These are phyloP conservation scores for Daboia siamensis DNA, from an alignment of 2,113 vertebrate genomes.

Conservation along the genomic window DNA sequence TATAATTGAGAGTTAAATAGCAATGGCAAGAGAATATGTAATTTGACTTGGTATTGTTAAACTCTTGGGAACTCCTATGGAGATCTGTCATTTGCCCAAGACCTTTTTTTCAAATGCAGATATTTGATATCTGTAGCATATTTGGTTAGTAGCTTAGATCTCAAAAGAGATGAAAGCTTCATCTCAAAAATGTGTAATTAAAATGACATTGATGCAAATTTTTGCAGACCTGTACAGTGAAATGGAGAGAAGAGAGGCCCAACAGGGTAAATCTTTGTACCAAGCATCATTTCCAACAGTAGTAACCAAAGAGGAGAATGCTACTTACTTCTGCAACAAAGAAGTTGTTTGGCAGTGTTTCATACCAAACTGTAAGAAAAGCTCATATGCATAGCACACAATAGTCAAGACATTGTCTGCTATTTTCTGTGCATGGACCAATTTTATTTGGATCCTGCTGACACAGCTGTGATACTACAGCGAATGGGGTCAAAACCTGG, in stretches of 20 bases:
- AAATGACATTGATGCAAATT: constrained; percentile 20
- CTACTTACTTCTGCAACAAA: neutral
- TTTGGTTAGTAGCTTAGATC: constrained; percentile 30
- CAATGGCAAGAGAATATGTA: neutral
- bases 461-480: neutral
- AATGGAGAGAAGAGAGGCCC: neutral
- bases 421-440: neutral
- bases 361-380: neutral
- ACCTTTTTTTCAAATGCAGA: constrained; percentile 36
- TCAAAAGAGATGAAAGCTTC: constrained; percentile 24
- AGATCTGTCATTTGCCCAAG: constrained; percentile 19
- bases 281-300: neutral
- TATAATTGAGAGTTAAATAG: neutral
- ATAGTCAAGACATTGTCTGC: neutral
- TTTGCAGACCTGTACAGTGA: neutral
- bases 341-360: neutral
- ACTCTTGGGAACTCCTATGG: neutral
- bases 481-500: neutral
- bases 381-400: neutral
- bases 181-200: constrained; percentile 44
- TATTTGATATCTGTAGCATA: constrained; percentile 15
- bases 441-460: neutral
- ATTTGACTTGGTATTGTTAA: neutral
- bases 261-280: neutral
- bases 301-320: neutral